Conservation (phyloP, 1,140 invertebrate species). For the Listronotus oregonensis region DNA sequence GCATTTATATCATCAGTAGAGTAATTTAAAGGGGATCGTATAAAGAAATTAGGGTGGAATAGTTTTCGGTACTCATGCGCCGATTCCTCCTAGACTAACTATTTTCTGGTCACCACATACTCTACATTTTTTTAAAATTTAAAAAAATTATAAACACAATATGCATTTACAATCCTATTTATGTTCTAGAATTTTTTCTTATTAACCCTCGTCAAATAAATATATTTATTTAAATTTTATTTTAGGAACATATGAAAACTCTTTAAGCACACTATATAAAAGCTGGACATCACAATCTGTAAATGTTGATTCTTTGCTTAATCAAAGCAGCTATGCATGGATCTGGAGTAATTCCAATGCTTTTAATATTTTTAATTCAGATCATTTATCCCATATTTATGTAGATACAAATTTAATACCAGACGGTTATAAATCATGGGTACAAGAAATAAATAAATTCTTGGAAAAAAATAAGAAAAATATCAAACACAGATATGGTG, state of each 20-base stretch:
- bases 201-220: too few relatives aligned
- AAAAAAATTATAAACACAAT: too few relatives aligned
- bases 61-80: too few relatives aligned
- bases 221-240: too few relatives aligned
- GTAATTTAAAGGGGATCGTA: too few relatives aligned
- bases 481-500: neutral
- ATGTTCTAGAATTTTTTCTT: too few relatives aligned
- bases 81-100: too few relatives aligned
- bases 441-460: neutral
- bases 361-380: neutral
- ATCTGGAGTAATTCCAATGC: neutral
- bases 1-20: too few relatives aligned
- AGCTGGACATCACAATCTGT: neutral
- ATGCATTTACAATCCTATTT: too few relatives aligned
- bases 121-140: too few relatives aligned
- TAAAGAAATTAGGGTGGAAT: too few relatives aligned
- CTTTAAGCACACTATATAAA: neutral
- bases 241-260: conserved; percentile 1
- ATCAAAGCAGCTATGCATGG: conserved; percentile 1
- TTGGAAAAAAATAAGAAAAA: neutral
- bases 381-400: neutral
- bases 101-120: too few relatives aligned
- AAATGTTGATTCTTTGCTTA: neutral
- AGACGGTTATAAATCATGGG: neutral
- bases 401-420: neutral